Base-by-base conservation (phyloP, 1,140 invertebrate genomes). In the Campoletis sonorensis region DNA sequence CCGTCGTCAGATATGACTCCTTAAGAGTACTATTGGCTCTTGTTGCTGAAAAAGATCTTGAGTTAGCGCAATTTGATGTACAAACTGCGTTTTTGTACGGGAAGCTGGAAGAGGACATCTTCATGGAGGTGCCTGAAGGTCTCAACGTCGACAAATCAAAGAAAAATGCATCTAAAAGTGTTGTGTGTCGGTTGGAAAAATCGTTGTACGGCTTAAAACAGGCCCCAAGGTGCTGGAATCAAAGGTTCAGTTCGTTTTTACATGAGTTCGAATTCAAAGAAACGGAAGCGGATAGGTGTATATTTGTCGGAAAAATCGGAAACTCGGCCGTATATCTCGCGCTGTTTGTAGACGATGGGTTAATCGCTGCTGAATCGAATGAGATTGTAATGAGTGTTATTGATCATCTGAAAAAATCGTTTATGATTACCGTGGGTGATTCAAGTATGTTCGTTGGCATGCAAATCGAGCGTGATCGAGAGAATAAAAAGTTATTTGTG, bases 131-230 rank as follows among this genome's bases (percentile, higher is more conserved):
- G 40, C 91, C 92, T 16, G 83, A 89, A 81, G 90, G 90, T 18
- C 88, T 88, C 54, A 11, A 45, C 33, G 21, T 72, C 87, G 30
- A 40, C 86, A 33, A 2, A 33, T 33, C 30, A 7, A 33, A 33
- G 30, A 7, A 84, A 82, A 21, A 76, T 83, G 79, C 82, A 87
- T 40, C 11, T 83, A 15, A 85, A 82, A 33, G 76, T 80, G 82
- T 82, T 79, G 85, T 86, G 78, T 90, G 84, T 27, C 83, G 80
- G 37, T 64, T 92, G 7, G 86, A 85, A 49, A 92, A 90, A 83
- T 87, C 87, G 2, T 54, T 93, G 18, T 93, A 93, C 82, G 92
- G 89, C 1, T 79, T 93, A 4, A 91, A 92, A 80, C 92, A 93
- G 80, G 86, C 89, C 18, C 86, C 90, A 21, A 80, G 88, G 45